phyloP scores from a whole-genome alignment of 2,797 vertebrate species.

The Acanthiza pusilla region DNA sequence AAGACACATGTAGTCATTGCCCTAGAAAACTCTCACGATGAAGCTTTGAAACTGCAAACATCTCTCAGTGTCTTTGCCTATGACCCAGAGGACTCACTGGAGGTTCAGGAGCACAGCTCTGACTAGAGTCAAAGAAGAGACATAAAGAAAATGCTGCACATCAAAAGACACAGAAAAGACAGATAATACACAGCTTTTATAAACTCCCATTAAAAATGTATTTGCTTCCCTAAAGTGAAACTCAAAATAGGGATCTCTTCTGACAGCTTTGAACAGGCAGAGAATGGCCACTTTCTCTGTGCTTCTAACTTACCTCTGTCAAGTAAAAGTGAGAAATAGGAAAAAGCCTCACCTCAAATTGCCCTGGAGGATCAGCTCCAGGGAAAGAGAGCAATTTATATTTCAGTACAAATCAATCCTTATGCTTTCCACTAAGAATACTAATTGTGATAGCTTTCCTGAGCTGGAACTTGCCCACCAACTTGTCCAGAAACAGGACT shows the following conservation, averaged over 20 bases:
- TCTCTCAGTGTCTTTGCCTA: background rate
- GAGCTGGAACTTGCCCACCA: background rate
- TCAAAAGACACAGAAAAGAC: background rate
- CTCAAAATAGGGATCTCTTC: background rate
- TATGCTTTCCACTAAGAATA: constrained; percentile 11
- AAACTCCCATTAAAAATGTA: background rate
- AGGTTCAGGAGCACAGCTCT: background rate
- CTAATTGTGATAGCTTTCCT: background rate
- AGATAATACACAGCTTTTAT: background rate
- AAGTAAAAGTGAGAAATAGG: background rate
- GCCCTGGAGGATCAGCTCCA: background rate
- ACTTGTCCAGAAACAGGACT: background rate
- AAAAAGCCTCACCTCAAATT: background rate
- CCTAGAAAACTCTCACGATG: background rate
- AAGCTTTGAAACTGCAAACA: background rate
- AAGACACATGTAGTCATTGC: background rate
- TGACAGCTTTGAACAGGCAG: background rate
- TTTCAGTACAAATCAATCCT: background rate
- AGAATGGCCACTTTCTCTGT: background rate
- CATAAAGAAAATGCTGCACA: background rate
- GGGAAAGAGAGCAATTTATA: background rate
- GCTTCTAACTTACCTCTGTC: background rate
- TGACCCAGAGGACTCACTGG: background rate
- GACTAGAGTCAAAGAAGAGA: background rate
- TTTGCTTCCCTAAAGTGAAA: constrained; percentile 1